A percentile compares a stretch with the other conserved stretches of the same genome.
These are phyloP conservation scores for Podarcis muralis DNA, from an alignment of 2,113 vertebrate species.

Conservation along the genomic window DNA sequence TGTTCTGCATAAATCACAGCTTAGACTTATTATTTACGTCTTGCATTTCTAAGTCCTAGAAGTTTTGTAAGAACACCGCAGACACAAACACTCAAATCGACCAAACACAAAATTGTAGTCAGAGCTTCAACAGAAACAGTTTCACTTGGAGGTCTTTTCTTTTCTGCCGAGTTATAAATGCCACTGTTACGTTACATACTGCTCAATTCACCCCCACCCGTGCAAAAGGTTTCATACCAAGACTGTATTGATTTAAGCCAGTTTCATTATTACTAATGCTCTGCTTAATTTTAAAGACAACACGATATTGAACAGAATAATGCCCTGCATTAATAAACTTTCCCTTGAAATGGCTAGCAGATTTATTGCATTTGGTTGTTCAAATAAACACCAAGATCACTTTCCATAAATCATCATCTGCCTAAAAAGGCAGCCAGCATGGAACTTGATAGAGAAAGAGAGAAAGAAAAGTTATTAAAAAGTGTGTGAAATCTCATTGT, in stretches of 20 bases:
- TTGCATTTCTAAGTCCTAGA: neutral
- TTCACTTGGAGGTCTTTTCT: conserved; percentile 43
- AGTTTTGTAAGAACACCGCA: neutral
- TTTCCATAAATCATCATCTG: conserved; percentile 73
- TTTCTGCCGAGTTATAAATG: conserved; percentile 32
- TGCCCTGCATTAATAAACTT: conserved; percentile 77
- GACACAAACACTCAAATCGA: neutral
- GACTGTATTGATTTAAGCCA: conserved; percentile 75
- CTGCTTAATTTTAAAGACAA: conserved; percentile 82
- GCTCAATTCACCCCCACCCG: conserved; percentile 39
- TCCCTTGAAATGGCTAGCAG: conserved; percentile 74
- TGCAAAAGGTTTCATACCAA: conserved; percentile 67
- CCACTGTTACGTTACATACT: conserved; percentile 35
- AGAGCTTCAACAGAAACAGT: neutral
- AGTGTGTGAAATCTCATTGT: conserved; percentile 66
- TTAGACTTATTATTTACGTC: neutral
- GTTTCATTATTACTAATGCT: conserved; percentile 78
- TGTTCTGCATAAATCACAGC: too few species aligned
- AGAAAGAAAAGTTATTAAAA: conserved; percentile 57
- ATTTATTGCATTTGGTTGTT: conserved; percentile 77
- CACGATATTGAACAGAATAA: conserved; percentile 79
- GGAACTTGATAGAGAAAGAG: conserved; percentile 68
- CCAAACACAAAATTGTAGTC: neutral
- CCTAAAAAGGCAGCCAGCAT: conserved; percentile 68
- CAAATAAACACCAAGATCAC: conserved; percentile 75